Conservation (phyloP, 2,113 vertebrate genomes). For the Mormyrus lacerda region DNA sequence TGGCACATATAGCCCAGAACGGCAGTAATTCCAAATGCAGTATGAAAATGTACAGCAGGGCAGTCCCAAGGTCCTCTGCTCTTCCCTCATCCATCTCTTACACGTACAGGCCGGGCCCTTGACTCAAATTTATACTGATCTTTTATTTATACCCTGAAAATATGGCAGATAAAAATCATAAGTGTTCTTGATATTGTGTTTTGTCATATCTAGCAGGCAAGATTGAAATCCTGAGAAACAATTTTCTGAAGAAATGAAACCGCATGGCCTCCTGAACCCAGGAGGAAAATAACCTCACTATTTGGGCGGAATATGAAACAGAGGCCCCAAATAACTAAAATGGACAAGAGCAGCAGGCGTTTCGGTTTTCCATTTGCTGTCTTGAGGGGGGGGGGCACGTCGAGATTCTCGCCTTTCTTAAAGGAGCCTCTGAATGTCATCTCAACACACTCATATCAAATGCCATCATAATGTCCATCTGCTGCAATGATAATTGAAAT, state of each 20-base stretch:
- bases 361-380: conserved; percentile 77
- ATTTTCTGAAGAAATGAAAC: conserved; percentile 99
- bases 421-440: conserved; percentile 15
- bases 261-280: conserved; percentile 90
- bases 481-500: conserved; percentile 15
- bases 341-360: conserved; percentile 75
- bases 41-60: conserved; percentile 52
- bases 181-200: conserved; percentile 98
- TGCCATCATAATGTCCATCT: conserved; percentile 9
- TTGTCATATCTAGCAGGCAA: conserved; percentile 95
- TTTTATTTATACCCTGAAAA: conserved; percentile 99
- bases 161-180: conserved; percentile 97
- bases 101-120: conserved; percentile 60
- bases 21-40: conserved; percentile 57
- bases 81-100: conserved; percentile 62
- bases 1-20: conserved; percentile 46
- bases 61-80: conserved; percentile 58
- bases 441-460: conserved; percentile 2
- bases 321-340: conserved; percentile 84
- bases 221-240: conserved; percentile 99
- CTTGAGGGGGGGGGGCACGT: conserved; percentile 59
- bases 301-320: conserved; percentile 87
- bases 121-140: conserved; percentile 92
- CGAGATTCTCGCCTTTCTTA: conserved; percentile 57
- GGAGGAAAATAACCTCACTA: conserved; percentile 83